Conservation (phyloP, 2,797 vertebrate genomes). For the Girardinus metallicus region DNA sequence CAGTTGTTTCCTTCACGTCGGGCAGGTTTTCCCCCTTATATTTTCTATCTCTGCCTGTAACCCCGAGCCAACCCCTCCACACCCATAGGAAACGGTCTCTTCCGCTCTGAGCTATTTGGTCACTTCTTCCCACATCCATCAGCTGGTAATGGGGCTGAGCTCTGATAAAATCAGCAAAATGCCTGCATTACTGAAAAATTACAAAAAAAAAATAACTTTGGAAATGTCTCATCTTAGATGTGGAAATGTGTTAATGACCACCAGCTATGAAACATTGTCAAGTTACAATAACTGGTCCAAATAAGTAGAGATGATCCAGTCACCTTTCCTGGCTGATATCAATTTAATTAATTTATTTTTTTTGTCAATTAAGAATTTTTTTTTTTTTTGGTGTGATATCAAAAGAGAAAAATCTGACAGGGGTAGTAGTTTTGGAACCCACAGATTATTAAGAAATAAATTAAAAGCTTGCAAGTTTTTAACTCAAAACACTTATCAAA, state of each 20-base stretch:
- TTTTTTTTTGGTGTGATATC: not conserved
- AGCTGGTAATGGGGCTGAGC: constrained; percentile 75
- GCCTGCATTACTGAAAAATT: constrained; percentile 29
- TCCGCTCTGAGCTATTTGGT: constrained; percentile 71
- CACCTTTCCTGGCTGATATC: not conserved
- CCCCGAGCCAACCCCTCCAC: constrained; percentile 24
- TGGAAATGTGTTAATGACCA: constrained; percentile 42
- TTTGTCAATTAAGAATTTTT: not conserved
- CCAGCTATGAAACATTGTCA: constrained; percentile 29
- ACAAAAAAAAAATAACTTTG: not conserved
- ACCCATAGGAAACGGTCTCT: constrained; percentile 78
- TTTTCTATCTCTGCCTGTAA: constrained; percentile 53
- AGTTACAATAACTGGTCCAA: not conserved
- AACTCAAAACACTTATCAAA: not conserved
- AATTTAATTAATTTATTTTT: not conserved
- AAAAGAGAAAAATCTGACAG: not conserved
- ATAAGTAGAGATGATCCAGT: not conserved
- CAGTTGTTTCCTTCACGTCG: constrained; percentile 57
- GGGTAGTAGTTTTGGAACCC: not conserved
- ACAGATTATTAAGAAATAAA: not conserved
- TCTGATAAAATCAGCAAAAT: constrained; percentile 44
- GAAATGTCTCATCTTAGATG: constrained; percentile 25
- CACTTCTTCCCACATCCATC: constrained; percentile 81
- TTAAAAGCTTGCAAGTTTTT: constrained; percentile 4
- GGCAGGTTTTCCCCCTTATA: constrained; percentile 51